phyloP scores from a whole-genome alignment of 2,113 vertebrate genomes.

The Hippocampus comes region DNA sequence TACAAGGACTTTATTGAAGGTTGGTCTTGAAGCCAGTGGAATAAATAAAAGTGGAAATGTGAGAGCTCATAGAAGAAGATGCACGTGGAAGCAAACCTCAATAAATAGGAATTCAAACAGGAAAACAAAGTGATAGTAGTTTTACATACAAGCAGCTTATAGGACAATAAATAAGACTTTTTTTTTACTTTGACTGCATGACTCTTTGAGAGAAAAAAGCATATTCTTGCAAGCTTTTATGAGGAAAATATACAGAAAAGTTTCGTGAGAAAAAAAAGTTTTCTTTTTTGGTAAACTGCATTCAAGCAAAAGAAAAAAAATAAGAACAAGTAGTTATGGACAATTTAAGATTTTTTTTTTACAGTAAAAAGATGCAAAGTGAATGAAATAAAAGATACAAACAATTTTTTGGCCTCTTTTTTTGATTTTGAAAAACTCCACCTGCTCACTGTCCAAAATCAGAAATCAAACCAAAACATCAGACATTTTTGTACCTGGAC shows the following conservation, averaged over 20 bases:
- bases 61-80: slow-evolving; percentile 60
- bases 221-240: slow-evolving; percentile 24
- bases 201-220: slow-evolving; percentile 49
- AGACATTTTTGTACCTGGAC: neutral
- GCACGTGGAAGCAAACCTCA: slow-evolving; percentile 68
- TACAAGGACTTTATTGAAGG: slow-evolving; percentile 89
- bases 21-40: slow-evolving; percentile 84
- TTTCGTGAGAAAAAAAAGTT: slow-evolving; percentile 22
- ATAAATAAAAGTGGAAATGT: slow-evolving; percentile 89
- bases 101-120: slow-evolving; percentile 84
- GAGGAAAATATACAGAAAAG: slow-evolving; percentile 65
- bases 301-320: slow-evolving; percentile 56
- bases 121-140: slow-evolving; percentile 57
- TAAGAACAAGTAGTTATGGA: slow-evolving; percentile 47
- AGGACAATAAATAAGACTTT: slow-evolving; percentile 86
- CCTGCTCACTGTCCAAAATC: neutral
- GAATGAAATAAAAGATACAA: slow-evolving; percentile 57
- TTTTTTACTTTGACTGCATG: slow-evolving; percentile 60
- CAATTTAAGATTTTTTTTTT: slow-evolving; percentile 52
- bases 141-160: slow-evolving; percentile 65
- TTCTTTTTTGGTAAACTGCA: slow-evolving; percentile 68
- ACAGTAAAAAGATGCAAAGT: slow-evolving; percentile 67
- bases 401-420: slow-evolving; percentile 17
- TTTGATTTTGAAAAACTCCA: slow-evolving; percentile 34
- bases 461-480: neutral